Base-by-base conservation (phyloP, 2,888 invertebrate genomes). In the Netelia inedita region DNA sequence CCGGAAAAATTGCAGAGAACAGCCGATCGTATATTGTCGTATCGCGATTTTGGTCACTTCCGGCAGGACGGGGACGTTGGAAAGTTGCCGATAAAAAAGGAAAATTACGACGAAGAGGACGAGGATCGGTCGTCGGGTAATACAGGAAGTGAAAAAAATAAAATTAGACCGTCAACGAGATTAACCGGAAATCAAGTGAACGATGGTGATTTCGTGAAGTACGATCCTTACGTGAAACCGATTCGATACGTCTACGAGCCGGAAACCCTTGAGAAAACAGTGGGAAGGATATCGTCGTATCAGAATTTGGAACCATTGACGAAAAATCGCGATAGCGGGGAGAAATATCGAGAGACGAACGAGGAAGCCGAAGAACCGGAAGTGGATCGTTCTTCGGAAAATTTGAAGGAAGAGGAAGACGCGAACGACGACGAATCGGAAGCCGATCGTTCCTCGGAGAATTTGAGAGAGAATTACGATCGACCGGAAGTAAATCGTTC, bases 171-270 rank as follows among this genome's bases (percentile, higher is more conserved):
- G 19, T 35, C 61, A 14, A 59, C 57, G 66, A 19, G 41, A 72
- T 11, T 21, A n/a, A 61, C 16, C 21, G 63, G 21, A 21, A 28
- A 23, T 57, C 50, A 55, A 55, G 43, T 72, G 21, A 23, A 21
- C n/a, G 76, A 88, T 11, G 76, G 80, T 43, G 88, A 90, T 66
- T 89, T 89, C 35, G 50, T 82, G 0, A 89, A 86, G 73, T 88
- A 88, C 59, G 79, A 79, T 21, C 90, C 92, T 1, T 89, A 92
- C 14, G 85, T 88, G 2, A 87, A 91, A 14, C 92, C 93, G 0
- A 85, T 91, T 5, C 90, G 90, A 21, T 91, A 90, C 43, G 59
- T 89, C 0, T 89, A 91, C 55, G 82, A 88, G 0, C 88, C 90
- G 1, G 88, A 89, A 3, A 85, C 85, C 11, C 79, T 87, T 69